These are phyloP conservation scores for Stercorarius parasiticus DNA, from an alignment of 2,113 vertebrate species.

Conservation along the genomic window DNA sequence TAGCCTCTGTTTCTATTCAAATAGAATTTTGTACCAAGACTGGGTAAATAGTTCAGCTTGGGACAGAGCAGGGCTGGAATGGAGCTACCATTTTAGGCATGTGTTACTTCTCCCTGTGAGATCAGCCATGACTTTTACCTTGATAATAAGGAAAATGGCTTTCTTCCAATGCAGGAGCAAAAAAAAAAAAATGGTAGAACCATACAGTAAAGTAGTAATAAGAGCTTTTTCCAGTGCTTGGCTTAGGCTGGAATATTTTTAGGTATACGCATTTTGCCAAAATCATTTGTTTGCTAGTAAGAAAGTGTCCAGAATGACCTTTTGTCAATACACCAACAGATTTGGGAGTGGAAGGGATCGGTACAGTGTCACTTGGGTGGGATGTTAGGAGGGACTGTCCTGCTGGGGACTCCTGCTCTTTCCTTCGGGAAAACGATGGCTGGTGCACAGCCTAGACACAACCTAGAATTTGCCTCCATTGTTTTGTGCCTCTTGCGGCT, in stretches of 20 bases:
- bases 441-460: background rate
- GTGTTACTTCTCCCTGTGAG: background rate
- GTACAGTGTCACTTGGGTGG: background rate
- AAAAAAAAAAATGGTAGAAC: background rate
- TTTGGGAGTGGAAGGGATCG: background rate
- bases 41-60: background rate
- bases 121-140: background rate
- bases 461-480: background rate
- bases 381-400: background rate
- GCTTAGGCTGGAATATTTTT: background rate
- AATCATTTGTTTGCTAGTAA: background rate
- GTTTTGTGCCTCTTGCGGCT: background rate
- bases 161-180: background rate
- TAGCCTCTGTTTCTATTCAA: background rate
- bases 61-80: background rate
- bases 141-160: background rate
- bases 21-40: background rate
- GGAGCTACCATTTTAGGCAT: background rate
- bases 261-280: background rate
- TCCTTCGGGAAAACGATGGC: background rate
- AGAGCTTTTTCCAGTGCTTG: background rate
- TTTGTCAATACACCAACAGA: background rate
- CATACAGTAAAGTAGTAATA: background rate
- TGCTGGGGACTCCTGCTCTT: background rate
- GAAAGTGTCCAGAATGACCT: background rate